Evolutionary conservation across 2,888 invertebrate species (phyloP), one percentile per base, ranked within the genome.

Genomic region (Boloria euphrosyne): DNA sequence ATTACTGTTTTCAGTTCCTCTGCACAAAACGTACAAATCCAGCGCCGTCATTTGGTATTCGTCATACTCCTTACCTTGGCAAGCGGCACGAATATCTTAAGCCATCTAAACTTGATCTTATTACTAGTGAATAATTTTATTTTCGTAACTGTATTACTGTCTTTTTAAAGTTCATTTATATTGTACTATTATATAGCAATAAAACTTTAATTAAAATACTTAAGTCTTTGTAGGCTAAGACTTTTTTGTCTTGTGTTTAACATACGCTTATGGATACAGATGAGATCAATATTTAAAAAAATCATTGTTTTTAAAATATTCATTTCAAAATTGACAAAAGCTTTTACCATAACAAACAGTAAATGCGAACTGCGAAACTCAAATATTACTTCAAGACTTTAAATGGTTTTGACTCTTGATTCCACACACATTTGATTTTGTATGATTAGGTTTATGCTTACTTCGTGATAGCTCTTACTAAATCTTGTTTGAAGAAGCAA

Each of bases 1-100:
- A 13, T 46, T n/a, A 27, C 13, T 44, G 27, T 57, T 57, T 57
- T 46, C 82, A 90, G 90, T 86, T 84, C 54, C 81, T 82, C 80
- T 76, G 82, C 47, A 62, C 72, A 3, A 84, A 83, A 65, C 80
- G 73, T 6, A 75, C 79, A 3, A 74, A 71, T 18, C 89, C 89
- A 13, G 86, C 84, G 0, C 84, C 82, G 5, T 82, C 85, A 22
- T 90, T 90, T 62, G 90, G 90, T 51, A 90, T 90, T 63, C 80
- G 79, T 6, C 90, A 90, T 71, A 73, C 76, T 22, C 81, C 75
- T 0, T 85, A 80, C 70, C 63, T 86, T 44, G 90, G 90, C 3
- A 72, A 81, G 60, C 75, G 73, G 61, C 73, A 71, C 5, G 76
- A 74, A n/a, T 81, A 78, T 66, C 66, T 83, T 60, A 87, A 84